A percentile compares a stretch with the other conserved stretches of the same genome.
phyloP scores from a whole-genome alignment of 2,113 vertebrate genomes.

The Diphyllodes magnificus region DNA sequence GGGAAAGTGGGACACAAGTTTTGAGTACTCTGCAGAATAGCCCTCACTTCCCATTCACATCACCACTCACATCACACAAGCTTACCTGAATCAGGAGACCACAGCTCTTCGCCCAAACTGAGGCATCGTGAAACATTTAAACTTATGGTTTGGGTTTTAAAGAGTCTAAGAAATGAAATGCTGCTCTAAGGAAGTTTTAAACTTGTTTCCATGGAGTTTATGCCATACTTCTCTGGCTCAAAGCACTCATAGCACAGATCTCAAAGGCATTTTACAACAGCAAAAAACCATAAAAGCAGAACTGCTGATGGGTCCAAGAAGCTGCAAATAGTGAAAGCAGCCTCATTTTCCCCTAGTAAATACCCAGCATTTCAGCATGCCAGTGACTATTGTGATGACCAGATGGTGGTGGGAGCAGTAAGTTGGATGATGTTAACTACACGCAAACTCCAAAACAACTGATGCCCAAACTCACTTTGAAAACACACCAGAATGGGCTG shows the following conservation, averaged over 20 bases:
- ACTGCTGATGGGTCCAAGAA: background rate
- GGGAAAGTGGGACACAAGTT: background rate
- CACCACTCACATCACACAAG: background rate
- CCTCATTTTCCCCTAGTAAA: background rate
- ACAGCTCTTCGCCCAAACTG: background rate
- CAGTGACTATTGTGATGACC: background rate
- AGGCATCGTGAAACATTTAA: background rate
- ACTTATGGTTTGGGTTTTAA: background rate
- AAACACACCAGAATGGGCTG: background rate
- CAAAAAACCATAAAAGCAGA: background rate
- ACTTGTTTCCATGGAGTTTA: background rate
- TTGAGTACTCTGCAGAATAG: background rate
- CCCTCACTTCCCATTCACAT: background rate
- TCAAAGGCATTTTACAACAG: background rate
- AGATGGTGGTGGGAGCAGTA: slow-evolving; percentile 24
- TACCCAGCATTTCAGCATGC: background rate
- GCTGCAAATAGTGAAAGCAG: background rate
- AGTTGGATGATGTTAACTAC: background rate
- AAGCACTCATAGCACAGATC: background rate
- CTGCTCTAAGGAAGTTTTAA: background rate
- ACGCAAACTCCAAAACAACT: background rate
- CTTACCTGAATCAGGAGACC: background rate
- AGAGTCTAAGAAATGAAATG: background rate
- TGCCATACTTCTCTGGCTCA: background rate
- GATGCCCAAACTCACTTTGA: slow-evolving; percentile 1